These are phyloP conservation scores for Ceyx margarethae DNA, from an alignment of 2,113 vertebrate species.

Conservation along the genomic window DNA sequence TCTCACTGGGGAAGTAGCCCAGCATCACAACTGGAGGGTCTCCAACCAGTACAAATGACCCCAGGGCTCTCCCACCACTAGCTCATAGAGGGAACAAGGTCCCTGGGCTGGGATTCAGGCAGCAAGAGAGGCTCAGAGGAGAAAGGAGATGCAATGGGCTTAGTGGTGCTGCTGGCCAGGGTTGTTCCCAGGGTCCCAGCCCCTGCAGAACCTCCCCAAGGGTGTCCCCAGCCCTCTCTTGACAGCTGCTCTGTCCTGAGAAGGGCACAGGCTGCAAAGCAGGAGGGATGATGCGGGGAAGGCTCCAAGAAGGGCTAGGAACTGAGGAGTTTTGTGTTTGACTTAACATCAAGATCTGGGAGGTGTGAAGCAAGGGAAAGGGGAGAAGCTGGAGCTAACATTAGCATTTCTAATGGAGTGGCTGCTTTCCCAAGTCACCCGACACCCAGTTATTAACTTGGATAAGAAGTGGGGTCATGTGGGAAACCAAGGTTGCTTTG, in stretches of 20 bases:
- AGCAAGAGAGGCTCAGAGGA: background rate
- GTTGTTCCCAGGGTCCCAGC: background rate
- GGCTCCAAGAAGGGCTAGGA: background rate
- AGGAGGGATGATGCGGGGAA: background rate
- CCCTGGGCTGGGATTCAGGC: background rate
- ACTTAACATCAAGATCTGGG: background rate
- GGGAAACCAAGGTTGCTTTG: background rate
- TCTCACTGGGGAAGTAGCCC: accelerated
- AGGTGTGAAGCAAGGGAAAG: background rate
- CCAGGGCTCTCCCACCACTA: background rate
- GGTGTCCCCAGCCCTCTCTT: no score
- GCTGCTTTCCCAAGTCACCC: background rate
- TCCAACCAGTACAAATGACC: background rate
- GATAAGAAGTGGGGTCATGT: background rate
- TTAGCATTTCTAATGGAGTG: slow-evolving; percentile 11
- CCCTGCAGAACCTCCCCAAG: background rate
- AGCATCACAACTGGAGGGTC: background rate
- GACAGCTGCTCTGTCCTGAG: background rate
- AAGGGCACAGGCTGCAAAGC: background rate
- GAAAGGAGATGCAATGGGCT: accelerated
- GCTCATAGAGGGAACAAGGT: accelerated
- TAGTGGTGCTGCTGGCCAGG: background rate
- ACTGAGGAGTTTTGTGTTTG: background rate
- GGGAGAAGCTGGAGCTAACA: background rate
- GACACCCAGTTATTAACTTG: background rate